Evolutionary conservation across 2,113 vertebrate genomes (phyloP), one percentile per base, ranked within the genome.

Genomic region (Alces alces): DNA sequence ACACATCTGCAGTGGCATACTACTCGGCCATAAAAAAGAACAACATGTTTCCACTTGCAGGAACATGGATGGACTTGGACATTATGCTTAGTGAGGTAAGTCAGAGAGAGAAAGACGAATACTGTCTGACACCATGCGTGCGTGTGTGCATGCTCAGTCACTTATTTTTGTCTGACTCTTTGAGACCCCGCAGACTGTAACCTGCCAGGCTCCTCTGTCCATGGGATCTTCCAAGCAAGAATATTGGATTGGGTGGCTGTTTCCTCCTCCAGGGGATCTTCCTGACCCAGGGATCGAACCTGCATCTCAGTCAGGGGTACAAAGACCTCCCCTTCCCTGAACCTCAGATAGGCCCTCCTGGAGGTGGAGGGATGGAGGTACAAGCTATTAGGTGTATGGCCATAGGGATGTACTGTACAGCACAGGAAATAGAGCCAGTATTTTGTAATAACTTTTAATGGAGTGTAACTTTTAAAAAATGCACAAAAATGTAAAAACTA

Each of bases 1-100:
- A n/a, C 3, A 2, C 14, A 82, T 3, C 7, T 0, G 0, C 11
- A 82, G 6, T 13, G 79, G 79, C 52, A 23, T 54, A n/a, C 47
- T n/a, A 52, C 79, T 82, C 30, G 2, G 47, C 47, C 19, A 1
- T 6, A 52, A n/a, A 54, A 30, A 54, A 23, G 79, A 82, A 50
- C 4, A 30, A 52, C 1, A 13, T n/a, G 30, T 7, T 82, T 47
- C 47, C 47, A n/a, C 54, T 7, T 23, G 30, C 47, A 52, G 5
- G 30, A 82, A n/a, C 47, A n/a, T 4, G 19, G 47, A 23, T n/a
- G 47, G 30, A n/a, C 47, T 4, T 23, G 79, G 47, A 50, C 33
- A n/a, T 23, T 13, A n/a, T 4, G 30, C 19, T 52, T 13, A n/a
- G 47, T 54, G 79, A 54, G 33, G n/a, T n/a, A 80, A 80, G 47